Evolutionary conservation across 1,140 invertebrate genomes (phyloP), one percentile per base, ranked within the genome.

Genomic region (Tribolium madens): DNA sequence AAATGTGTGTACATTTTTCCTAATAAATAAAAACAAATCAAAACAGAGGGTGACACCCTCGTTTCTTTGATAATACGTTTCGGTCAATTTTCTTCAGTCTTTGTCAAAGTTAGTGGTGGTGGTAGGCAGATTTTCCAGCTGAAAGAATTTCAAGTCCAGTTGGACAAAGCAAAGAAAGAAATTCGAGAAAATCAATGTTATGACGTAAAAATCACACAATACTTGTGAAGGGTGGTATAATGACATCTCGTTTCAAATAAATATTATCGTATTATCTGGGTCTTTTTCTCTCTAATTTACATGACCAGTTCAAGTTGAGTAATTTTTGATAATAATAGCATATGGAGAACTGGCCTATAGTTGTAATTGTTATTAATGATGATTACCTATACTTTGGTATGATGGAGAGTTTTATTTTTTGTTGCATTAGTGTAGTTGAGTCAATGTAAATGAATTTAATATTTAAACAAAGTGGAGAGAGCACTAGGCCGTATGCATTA

Each of bases 61-160:
- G 52, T 33, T n/a, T 64, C 26, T 64, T 18, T 64, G 57, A 64
- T 64, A 64, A 64, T 64, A 64, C 57, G 57, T 64, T 64, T 64
- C 31, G 57, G 57, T 64, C 57, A 26, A 64, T 64, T 64, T 64
- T 64, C 57, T 64, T 64, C 33, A 64, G 57, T 64, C 57, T 64
- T 64, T 64, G 57, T 64, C 57, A 26, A 33, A 64, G 21, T 64
- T 26, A 42, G 21, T 64, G 57, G 57, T 64, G 26, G 57, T 64
- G 17, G 57, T 33, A 33, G 57, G 57, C 57, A 64, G 57, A 64
- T 64, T 64, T 64, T 64, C 57, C 57, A 64, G 36, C n/a, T 33
- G 57, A 64, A 33, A 64, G 26, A 33, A 64, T 26, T 64, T 64
- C 57, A 15, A 64, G 57, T 64, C 57, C 57, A 13, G 26, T 64